phyloP scores from a whole-genome alignment of 2,113 vertebrate species.

The Amphilophus citrinellus region DNA sequence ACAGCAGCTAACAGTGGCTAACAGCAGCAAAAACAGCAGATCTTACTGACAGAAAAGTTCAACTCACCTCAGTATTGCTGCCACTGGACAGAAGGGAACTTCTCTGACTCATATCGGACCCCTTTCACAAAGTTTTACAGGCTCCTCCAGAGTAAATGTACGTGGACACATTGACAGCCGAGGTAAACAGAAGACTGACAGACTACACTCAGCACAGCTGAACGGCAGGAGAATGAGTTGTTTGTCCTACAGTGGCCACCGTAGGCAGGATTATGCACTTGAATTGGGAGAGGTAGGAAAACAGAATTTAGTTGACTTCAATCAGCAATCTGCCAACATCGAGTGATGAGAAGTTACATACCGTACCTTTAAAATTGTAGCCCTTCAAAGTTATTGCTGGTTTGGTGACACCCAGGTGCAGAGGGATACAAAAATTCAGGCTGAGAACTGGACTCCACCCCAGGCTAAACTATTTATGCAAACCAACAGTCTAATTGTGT shows the following conservation, averaged over 20 bases:
- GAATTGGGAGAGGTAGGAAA: background rate
- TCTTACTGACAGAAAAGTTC: background rate
- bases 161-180: accelerated
- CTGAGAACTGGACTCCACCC: background rate
- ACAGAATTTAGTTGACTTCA: background rate
- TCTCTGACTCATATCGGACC: background rate
- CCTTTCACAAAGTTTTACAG: background rate
- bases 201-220: too few relatives aligned
- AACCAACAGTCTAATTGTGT: background rate
- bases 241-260: too few relatives aligned
- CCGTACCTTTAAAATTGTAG: background rate
- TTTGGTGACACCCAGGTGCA: background rate
- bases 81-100: background rate
- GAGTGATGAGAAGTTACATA: background rate
- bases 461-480: background rate
- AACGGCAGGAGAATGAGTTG: too few relatives aligned
- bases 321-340: background rate
- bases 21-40: background rate
- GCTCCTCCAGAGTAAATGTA: background rate
- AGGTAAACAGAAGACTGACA: too few relatives aligned
- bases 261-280: background rate
- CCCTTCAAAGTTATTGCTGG: background rate
- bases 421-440: background rate
- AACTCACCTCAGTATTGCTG: background rate
- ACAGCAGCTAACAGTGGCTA: background rate